These are phyloP conservation scores for Cossypha heuglini DNA, from an alignment of 2,797 vertebrate genomes.

Conservation along the genomic window DNA sequence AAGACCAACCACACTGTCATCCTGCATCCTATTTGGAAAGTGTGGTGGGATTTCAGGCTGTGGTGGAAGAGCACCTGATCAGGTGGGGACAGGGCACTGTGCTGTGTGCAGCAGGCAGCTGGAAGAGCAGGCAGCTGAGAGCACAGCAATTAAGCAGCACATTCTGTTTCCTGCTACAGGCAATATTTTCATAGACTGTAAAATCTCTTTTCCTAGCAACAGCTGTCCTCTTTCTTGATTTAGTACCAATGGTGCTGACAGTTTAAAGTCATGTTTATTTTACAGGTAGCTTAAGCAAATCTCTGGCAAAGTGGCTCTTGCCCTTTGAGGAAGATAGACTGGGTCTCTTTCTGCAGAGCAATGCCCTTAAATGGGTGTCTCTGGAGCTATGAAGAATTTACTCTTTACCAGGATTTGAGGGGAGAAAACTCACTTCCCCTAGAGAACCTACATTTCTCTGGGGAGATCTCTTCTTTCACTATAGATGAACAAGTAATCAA, in stretches of 20 bases:
- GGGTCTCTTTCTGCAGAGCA: neutral
- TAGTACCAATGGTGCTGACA: neutral
- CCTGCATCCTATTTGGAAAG: neutral
- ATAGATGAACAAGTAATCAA: neutral
- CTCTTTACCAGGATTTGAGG: neutral
- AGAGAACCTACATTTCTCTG: neutral
- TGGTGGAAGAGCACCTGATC: neutral
- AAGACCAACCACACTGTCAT: neutral
- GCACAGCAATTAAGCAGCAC: neutral
- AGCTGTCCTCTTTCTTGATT: neutral
- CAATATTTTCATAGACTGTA: neutral
- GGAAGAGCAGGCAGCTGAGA: rapidly evolving
- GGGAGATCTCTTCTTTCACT: neutral
- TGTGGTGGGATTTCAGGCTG: rapidly evolving
- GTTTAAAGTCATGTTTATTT: slow-evolving; percentile 8
- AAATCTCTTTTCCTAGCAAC: neutral
- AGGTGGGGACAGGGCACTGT: neutral
- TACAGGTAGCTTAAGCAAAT: neutral
- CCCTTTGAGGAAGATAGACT: neutral
- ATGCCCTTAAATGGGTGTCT: neutral
- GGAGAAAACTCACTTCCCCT: neutral
- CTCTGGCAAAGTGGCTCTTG: neutral
- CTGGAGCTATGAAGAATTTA: neutral
- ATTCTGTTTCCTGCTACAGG: neutral
- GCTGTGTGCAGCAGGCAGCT: neutral